Conservation (phyloP, 2,797 vertebrate genomes). For the Rhincodon typus region DNA sequence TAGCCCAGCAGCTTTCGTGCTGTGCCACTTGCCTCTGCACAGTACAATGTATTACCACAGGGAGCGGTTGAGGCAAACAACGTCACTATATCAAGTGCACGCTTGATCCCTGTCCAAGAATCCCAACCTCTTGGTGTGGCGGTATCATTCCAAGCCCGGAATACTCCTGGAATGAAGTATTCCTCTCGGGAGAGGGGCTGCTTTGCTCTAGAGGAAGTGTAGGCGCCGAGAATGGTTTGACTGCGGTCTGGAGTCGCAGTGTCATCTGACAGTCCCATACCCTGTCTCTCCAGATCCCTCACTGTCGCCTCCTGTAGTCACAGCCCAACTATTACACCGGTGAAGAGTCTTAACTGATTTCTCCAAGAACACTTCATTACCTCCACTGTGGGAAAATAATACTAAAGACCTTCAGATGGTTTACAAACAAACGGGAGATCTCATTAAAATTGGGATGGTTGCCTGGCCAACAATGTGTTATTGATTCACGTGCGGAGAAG, state of each 20-base stretch:
- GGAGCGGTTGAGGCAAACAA: too few species aligned
- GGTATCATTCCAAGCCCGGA: background rate
- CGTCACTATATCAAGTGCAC: too few species aligned
- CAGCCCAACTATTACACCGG: background rate
- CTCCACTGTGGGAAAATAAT: background rate
- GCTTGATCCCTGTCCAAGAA: background rate
- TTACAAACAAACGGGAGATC: background rate
- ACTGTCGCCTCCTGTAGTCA: background rate
- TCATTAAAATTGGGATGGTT: background rate
- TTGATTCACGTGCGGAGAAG: background rate
- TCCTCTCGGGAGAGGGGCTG: background rate
- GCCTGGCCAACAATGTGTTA: background rate
- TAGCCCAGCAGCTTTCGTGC: too few species aligned
- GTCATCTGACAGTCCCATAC: background rate
- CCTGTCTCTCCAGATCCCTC: background rate
- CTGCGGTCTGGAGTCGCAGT: background rate
- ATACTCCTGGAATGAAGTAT: background rate
- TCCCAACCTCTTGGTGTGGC: background rate
- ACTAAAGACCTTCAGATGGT: background rate
- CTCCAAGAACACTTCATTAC: background rate
- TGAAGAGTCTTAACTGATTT: background rate
- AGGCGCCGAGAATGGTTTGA: background rate
- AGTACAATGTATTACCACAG: too few species aligned
- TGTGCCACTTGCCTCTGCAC: too few species aligned
- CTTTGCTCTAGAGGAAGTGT: background rate